Percentiles rank a stretch among this genome's conserved stretches.
Evolutionary conservation across 2,797 vertebrate species (phyloP).

Genomic region (Crypturellus tataupa): DNA sequence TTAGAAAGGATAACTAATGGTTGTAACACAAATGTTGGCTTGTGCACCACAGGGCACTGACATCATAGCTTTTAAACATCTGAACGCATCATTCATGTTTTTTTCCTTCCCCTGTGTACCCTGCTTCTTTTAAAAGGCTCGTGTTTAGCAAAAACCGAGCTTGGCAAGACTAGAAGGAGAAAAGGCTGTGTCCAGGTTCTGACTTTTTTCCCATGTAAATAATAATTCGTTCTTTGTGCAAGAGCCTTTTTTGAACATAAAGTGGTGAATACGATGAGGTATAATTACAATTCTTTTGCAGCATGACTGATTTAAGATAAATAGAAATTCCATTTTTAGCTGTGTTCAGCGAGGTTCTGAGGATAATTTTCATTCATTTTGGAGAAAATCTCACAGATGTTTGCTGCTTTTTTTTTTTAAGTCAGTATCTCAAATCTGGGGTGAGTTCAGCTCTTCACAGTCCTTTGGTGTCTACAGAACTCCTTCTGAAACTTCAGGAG

Average conservation of each 20-base stretch:
- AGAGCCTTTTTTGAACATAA: not conserved
- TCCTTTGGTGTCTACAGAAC: not conserved
- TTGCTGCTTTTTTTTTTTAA: not conserved
- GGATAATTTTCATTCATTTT: not conserved
- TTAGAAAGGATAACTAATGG: not conserved
- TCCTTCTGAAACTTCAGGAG: not conserved
- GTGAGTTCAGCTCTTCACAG: not conserved
- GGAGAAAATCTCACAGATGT: not conserved
- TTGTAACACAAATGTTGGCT: not conserved
- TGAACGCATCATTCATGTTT: not conserved
- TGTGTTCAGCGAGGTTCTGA: fast-evolving
- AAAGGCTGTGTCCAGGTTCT: not conserved
- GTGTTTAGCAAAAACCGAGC: not conserved
- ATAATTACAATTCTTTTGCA: not conserved
- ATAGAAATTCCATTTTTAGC: not conserved
- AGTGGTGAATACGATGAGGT: not conserved
- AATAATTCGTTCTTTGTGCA: not conserved
- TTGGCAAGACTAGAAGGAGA: not conserved
- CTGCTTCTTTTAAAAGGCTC: not conserved
- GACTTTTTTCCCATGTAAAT: not conserved
- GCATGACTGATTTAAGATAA: not conserved
- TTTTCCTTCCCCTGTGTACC: not conserved
- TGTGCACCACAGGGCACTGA: not conserved
- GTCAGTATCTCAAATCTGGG: not conserved
- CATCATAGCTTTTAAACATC: not conserved